Conservation (phyloP, 2,113 vertebrate species). For the Atrichornis clamosus region DNA sequence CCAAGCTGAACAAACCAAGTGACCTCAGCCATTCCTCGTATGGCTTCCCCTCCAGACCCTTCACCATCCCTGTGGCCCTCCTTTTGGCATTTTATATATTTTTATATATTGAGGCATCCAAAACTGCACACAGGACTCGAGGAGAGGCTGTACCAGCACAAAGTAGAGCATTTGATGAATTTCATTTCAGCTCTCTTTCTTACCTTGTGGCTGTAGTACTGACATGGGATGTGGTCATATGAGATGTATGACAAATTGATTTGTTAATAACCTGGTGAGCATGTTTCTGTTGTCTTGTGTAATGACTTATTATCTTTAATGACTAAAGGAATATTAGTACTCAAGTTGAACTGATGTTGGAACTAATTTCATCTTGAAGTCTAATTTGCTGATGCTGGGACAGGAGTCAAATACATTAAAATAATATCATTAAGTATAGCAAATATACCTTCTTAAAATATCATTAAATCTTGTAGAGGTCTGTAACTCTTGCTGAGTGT, state of each 20-base stretch:
- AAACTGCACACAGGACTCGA: background rate
- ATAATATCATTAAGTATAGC: background rate
- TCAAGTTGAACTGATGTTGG: background rate
- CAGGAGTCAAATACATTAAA: background rate
- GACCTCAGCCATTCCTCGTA: background rate
- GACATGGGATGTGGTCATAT: background rate
- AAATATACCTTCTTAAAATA: background rate
- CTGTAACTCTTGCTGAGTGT: background rate
- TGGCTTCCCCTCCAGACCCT: rapidly evolving
- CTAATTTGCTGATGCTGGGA: background rate
- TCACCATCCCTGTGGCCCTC: background rate
- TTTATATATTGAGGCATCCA: background rate
- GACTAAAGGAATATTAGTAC: background rate
- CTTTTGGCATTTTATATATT: background rate
- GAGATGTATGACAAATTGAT: background rate
- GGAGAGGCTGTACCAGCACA: background rate
- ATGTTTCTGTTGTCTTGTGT: background rate
- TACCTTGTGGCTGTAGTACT: background rate
- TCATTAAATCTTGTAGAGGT: background rate
- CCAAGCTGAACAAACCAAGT: background rate
- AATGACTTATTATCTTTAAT: background rate
- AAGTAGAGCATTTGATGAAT: background rate
- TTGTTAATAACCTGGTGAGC: background rate
- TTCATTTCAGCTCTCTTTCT: background rate
- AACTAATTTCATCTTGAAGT: background rate